A percentile compares a stretch with the other conserved stretches of the same genome.
These are phyloP conservation scores for Hyposoter dolosus DNA, from an alignment of 2,888 invertebrate species.

Conservation along the genomic window DNA sequence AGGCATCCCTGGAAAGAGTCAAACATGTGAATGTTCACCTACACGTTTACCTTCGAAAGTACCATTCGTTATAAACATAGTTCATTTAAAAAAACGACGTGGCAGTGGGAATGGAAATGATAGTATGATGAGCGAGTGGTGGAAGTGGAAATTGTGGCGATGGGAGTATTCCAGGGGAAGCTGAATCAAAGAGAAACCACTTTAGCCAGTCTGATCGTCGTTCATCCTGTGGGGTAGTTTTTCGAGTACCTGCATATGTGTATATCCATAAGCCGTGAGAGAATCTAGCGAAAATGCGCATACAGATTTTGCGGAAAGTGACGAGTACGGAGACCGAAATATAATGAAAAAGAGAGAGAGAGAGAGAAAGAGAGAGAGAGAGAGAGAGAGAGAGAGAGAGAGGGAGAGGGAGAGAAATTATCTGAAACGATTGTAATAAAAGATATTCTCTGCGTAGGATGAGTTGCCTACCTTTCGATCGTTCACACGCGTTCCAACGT, in stretches of 20 bases:
- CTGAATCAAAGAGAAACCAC: constrained; percentile 85
- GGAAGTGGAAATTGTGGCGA: constrained; percentile 70
- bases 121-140: neutral
- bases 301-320: neutral
- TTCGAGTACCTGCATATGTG: constrained; percentile 47
- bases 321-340: constrained; percentile 3
- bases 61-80: neutral
- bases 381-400: neutral
- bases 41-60: neutral
- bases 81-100: constrained; percentile 17
- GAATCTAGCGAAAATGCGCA: constrained; percentile 49
- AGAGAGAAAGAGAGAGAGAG: constrained; percentile 27
- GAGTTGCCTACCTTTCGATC: constrained; percentile 30
- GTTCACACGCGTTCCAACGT: constrained; percentile 1
- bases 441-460: neutral
- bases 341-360: constrained; percentile 15
- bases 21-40: neutral
- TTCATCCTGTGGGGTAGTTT: constrained; percentile 60
- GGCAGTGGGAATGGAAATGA: constrained; percentile 43
- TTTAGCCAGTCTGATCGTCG: constrained; percentile 81
- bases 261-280: constrained; percentile 44
- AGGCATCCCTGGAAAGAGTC: neutral
- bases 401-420: constrained; percentile 9
- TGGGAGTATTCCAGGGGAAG: constrained; percentile 75
- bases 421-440: constrained; percentile 17